Base-by-base conservation (phyloP, 2,797 vertebrate genomes). In the Sebastes baramenuke region DNA sequence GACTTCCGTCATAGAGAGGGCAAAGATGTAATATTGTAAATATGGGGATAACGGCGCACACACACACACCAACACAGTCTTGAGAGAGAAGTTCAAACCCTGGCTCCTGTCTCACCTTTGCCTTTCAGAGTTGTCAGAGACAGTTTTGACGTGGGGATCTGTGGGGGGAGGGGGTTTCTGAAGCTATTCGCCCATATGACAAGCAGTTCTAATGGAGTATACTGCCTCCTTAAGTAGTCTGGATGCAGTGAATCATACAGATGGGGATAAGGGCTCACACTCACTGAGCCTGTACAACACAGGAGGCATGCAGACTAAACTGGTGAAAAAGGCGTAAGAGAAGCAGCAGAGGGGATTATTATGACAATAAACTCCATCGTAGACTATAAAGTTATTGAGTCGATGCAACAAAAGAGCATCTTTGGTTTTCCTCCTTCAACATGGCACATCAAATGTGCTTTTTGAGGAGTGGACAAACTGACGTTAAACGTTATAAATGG, bases 301-400 rank as follows among this genome's bases (percentile, higher is more conserved):
- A 29, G 36, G 56, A 62, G 46, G 49, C 49, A 36, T 11, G 46
- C 18, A 29, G 38, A 38, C 12, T 56, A 42, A 59, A 84, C 58
- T 27, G 25, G 2, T 22, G 29, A 65, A 66, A 76, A 61, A 16
- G 42, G 22, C 5, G 1, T 14, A 29, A 5, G 38, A 61, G 24
- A 64, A 52, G 36, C 36, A 68, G 36, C 36, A 11, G 14, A 76
- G 25, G 29, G 11, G 32, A 67, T 52, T 64, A 55, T 49, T 61
- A 56, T 27, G 38, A 60, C 14, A 64, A 61, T 69, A 24, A 75
- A 72, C 74, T 36, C 13, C 30, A 24, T 71, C 30, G 32, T n/a
- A 60, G 22, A 67, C 70, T 46, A 68, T 78, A 61, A 79, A 67
- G 6, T 79, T 25, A 67, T 34, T 46, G 34, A 66, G 69, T 27